Base-by-base conservation (phyloP, 1,140 invertebrate species). In the Matsumurasca onukii region DNA sequence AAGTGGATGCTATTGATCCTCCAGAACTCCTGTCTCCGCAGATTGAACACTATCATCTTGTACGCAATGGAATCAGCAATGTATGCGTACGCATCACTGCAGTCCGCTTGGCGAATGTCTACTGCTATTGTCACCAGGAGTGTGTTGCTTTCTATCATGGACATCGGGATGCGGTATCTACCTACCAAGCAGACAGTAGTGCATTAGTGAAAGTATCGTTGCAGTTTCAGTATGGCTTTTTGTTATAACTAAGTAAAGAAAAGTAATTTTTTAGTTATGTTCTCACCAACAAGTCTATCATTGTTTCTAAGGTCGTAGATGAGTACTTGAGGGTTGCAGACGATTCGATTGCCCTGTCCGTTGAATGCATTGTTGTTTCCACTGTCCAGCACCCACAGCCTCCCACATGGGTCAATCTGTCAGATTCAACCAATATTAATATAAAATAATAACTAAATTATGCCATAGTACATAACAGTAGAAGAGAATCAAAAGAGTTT, bases 11-110 rank as follows among this genome's bases (percentile, higher is more conserved):
- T 88, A 0, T 78, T 81, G 17, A 87, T 84, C 61, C 82, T 84
- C 91, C 91, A 93, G 0, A 88, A 87, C 2, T 65, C 79, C 31
- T 83, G 74, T 0, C 78, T 77, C 0, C 73, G 73, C 0, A 85
- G 81, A 75, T 92, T 88, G 67, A 90, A 89, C 1, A 92, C 88
- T 0, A 92, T 75, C 1, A 93, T 66, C 0, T 82, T 84, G 72
- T 84, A 91, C 2, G 83, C 84, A 0, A 83, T 83, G 0, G 91
- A 88, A 72, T 93, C 91, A 0, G 90, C 88, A 2, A 91, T 82
- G 72, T 93, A 93, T 20, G 91, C 88, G 69, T 84, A 90, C 0
- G 88, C 85, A 52, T 89, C 80, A 0, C 72, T 57, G 72, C 91
- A 92, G 34, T 82, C 79, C 2, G 78, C 75, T 55, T 83, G 79